Base-by-base conservation (phyloP, 1,140 invertebrate genomes). In the Maconellicoccus hirsutus region DNA sequence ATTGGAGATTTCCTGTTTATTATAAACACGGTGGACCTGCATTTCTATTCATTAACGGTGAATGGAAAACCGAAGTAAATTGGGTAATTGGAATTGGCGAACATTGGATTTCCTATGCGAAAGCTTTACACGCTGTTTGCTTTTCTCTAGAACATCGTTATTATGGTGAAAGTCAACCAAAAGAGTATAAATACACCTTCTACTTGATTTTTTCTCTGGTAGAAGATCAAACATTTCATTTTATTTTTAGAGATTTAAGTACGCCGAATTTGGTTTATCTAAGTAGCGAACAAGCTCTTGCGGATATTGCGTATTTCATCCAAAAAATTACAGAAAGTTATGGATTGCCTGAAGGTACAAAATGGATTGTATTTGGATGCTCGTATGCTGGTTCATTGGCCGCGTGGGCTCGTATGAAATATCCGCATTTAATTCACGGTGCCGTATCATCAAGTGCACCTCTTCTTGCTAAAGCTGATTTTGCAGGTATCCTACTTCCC, bases 151-250 rank as follows among this genome's bases (percentile, higher is more conserved):
- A 98, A 78, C 95, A 98, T 81, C 84, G 94, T 71, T 98, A 85
- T 80, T 98, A 98, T 84, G 95, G 95, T 72, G 86, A 93, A 79
- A 96, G 92, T 80, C 89, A 88, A 76, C 95, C 95, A 3, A 93
- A 90, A 14, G 72, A 76, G 89, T 90, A 83, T 70, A 12, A 33
- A 12, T 33, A n/a, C 16, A 70, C 12, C 3, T 25, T 70, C 39
- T 10, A 12, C 33, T n/a, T n/a, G n/a, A n/a, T n/a, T n/a, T n/a
- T n/a, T n/a, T n/a, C n/a, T n/a, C n/a, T n/a, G n/a, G n/a, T n/a
- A n/a, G n/a, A n/a, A n/a, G n/a, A n/a, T n/a, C n/a, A n/a, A n/a
- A n/a, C n/a, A n/a, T n/a, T n/a, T n/a, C n/a, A n/a, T n/a, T n/a
- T n/a, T n/a, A n/a, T 71, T 82, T 83, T 38, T 78, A 92, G 90